Evolutionary conservation across 2,113 vertebrate genomes (phyloP), one percentile per base, ranked within the genome.

Genomic region (Edolisoma coerulescens): DNA sequence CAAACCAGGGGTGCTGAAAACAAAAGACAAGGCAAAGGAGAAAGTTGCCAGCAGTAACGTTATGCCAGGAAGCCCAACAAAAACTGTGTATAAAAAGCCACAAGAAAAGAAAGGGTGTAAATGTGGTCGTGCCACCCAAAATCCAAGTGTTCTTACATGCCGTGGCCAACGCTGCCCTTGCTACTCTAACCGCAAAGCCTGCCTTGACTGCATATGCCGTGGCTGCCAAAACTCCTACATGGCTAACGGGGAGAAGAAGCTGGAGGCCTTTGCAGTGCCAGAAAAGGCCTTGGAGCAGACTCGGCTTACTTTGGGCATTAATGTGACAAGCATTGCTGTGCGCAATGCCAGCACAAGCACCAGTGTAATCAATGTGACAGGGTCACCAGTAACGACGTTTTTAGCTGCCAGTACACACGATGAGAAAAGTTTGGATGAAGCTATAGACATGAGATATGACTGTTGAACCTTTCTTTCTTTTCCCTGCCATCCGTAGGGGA

Each of bases 181-280:
- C 95, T 99, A 99, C 85, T 99, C 99, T 33, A 99, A 99, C 98
- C 99, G 99, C 90, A 99, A 99, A 98, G 99, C 99, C 86, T 99
- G 99, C 97, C 98, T 99, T 98, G 99, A 99, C 98, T 99, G 99
- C 96, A 99, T 99, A 98, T 99, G 99, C 98, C 99, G 99, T 92
- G 99, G 99, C 95, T 99, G 99, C 98, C 99, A 99, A 99, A 99
- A 99, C 98, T 99, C 99, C 16, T 99, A 99, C 98, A 99, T 99
- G 99, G 99, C 99, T 95, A 99, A 99, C 26, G 99, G 99, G 56
- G 99, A 99, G 98, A 99, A 99, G 98, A 99, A 99, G 98, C 98
- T 99, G 42, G 99, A 99, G 98, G 99, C 99, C 59, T 99, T 99
- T 95, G 99, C 99, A 24, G 99, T 99, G 97, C 99, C 99, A 87